A percentile compares a stretch with the other conserved stretches of the same genome.
These are phyloP conservation scores for Epicauta chinensis DNA, from an alignment of 1,140 invertebrate genomes.

Conservation along the genomic window DNA sequence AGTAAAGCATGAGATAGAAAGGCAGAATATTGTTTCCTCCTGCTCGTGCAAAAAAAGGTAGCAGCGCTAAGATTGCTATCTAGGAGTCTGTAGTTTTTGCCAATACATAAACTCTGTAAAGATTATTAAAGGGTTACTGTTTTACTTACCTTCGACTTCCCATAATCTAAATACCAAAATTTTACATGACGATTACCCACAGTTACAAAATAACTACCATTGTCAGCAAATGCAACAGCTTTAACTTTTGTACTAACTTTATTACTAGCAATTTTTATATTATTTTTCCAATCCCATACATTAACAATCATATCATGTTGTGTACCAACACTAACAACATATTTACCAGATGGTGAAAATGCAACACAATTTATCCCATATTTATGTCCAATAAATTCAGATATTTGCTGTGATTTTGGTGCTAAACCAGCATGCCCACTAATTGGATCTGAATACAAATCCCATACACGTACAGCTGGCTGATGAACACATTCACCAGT, in stretches of 20 bases:
- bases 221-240: constrained; percentile 85
- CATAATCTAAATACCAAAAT: constrained; percentile 93
- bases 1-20: no score
- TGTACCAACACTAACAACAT: constrained; percentile 90
- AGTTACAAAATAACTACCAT: constrained; percentile 93
- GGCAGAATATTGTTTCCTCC: no score
- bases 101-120: background rate
- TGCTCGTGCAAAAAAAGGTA: no score
- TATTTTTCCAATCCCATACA: constrained; percentile 92
- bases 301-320: constrained; percentile 98
- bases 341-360: constrained; percentile 90
- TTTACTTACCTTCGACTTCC: constrained; percentile 49
- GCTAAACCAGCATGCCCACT: constrained; percentile 58
- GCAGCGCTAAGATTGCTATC: no score
- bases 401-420: constrained; percentile 66
- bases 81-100: no score
- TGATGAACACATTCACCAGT: constrained; percentile 69
- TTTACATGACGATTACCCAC: constrained; percentile 94
- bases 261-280: constrained; percentile 90
- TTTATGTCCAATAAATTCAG: constrained; percentile 89
- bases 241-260: constrained; percentile 92
- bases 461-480: constrained; percentile 83
- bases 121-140: no score
- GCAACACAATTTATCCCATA: constrained; percentile 94
- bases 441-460: constrained; percentile 55